Evolutionary conservation across 2,797 vertebrate genomes (phyloP).

Genomic region (Oreochromis mossambicus): DNA sequence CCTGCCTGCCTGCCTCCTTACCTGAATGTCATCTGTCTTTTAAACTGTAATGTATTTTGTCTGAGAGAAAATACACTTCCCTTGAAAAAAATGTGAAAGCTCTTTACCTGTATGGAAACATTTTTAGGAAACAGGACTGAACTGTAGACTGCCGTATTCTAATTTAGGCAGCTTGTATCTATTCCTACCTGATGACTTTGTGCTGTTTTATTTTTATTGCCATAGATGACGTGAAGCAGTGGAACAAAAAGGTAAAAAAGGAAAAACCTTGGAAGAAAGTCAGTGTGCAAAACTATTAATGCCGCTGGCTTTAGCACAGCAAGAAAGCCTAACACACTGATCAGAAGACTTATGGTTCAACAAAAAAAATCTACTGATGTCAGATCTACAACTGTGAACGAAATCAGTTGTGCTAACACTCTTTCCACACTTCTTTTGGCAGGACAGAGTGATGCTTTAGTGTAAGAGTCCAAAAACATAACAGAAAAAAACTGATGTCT

Average conservation of each 20-base stretch:
- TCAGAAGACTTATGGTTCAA: not conserved
- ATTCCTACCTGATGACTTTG: not conserved
- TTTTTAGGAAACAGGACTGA: not conserved
- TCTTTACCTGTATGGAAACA: not conserved
- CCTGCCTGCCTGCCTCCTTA: not conserved
- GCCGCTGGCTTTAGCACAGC: not conserved
- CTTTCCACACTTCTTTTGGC: constrained; percentile 31
- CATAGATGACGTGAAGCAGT: not conserved
- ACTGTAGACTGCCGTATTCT: not conserved
- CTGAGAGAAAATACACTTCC: not conserved
- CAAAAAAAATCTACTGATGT: constrained; percentile 9
- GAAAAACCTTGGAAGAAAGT: not conserved
- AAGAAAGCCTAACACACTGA: not conserved
- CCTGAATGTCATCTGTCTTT: not conserved
- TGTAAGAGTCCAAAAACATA: not conserved
- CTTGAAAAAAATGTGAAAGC: not conserved
- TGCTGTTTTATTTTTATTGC: not conserved
- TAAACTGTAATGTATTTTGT: not conserved
- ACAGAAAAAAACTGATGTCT: not conserved
- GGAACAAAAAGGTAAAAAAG: not conserved
- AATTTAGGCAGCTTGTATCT: not conserved
- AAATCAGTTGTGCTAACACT: constrained; percentile 21
- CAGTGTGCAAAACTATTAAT: not conserved
- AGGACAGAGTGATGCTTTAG: constrained; percentile 11
- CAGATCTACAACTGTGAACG: constrained; percentile 4